phyloP scores from a whole-genome alignment of 2,113 vertebrate species.

The Phrynosoma platyrhinos region DNA sequence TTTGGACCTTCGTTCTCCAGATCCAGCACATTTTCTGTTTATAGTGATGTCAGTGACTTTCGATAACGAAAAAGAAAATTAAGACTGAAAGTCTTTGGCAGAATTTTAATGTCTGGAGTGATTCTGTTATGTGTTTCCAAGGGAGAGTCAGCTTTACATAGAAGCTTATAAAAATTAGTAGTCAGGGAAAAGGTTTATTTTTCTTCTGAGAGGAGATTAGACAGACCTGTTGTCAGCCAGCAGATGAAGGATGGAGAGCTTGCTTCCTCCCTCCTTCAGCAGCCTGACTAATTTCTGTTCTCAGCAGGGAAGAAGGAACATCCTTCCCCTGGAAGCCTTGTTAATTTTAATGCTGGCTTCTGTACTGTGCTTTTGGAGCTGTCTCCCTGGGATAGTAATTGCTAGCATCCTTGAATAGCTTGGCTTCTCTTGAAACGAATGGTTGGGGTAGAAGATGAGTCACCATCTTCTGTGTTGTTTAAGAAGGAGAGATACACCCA shows the following conservation, averaged over 20 bases:
- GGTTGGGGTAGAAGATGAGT: neutral
- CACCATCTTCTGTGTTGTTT: neutral
- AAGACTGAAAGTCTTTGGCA: neutral
- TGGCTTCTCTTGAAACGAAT: neutral
- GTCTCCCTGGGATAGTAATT: neutral
- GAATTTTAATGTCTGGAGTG: neutral
- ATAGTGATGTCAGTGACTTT: no score
- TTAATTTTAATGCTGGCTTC: no score
- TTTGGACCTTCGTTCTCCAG: no score
- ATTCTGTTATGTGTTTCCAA: neutral
- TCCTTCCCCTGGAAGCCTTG: neutral
- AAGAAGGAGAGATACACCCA: neutral
- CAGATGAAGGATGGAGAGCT: neutral
- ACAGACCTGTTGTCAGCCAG: neutral
- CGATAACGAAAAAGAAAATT: neutral
- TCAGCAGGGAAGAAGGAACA: neutral
- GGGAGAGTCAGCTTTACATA: no score
- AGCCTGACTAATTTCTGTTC: neutral
- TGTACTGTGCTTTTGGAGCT: neutral
- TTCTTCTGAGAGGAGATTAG: neutral
- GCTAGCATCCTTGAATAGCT: neutral
- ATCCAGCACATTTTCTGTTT: no score
- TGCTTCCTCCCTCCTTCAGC: neutral
- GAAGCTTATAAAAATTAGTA: neutral
- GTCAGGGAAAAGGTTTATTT: neutral